Percentiles rank a stretch among this genome's conserved stretches.
phyloP scores from a whole-genome alignment of 2,797 vertebrate species.

The Lutjanus campechanus region DNA sequence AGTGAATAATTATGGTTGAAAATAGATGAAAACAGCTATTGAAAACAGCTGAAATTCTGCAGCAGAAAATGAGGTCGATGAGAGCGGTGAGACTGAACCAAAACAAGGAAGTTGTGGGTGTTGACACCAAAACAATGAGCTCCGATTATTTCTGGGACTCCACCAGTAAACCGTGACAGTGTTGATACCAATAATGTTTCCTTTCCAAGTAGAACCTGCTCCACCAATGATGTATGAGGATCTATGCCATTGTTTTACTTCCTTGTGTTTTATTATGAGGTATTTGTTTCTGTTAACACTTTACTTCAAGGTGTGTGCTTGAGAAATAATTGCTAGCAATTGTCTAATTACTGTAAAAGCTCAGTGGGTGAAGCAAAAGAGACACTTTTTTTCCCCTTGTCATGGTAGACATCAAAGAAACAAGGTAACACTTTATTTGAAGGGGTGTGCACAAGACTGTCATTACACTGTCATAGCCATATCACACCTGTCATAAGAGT shows the following conservation, averaged over 20 bases:
- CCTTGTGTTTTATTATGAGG: not conserved
- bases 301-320: no score
- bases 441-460: no score
- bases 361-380: no score
- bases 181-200: not conserved
- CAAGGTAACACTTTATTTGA: no score
- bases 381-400: no score
- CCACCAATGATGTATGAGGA: not conserved
- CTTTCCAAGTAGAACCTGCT: constrained; percentile 13
- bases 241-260: not conserved
- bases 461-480: no score
- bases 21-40: no score
- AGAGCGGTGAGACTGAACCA: not conserved
- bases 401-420: no score
- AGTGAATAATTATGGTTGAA: no score
- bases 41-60: not conserved
- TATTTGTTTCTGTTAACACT: not conserved
- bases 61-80: not conserved
- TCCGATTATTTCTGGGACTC: not conserved
- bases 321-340: no score
- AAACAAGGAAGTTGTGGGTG: not conserved
- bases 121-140: not conserved
- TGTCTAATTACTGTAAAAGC: no score
- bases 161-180: not conserved
- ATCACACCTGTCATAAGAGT: no score